These are phyloP conservation scores for Vireo altiloquus DNA, from an alignment of 2,113 vertebrate species.

Conservation along the genomic window DNA sequence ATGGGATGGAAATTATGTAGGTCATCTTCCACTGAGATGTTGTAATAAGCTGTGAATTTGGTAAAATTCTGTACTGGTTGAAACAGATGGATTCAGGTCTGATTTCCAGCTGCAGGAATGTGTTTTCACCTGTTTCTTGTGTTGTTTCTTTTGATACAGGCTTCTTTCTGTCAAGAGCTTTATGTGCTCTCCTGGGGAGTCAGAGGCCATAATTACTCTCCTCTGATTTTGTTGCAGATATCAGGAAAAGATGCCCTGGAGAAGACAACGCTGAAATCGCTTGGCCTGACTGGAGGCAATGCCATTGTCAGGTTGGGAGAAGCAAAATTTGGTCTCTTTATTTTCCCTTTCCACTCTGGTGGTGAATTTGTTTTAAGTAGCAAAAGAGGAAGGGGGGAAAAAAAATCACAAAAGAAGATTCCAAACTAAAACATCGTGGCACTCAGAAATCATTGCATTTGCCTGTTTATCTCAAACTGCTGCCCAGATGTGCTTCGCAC, in stretches of 20 bases:
- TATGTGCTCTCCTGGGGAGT: background rate
- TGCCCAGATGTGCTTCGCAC: slow-evolving; percentile 46
- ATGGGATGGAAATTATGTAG: background rate
- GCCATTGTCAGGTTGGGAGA: slow-evolving; percentile 86
- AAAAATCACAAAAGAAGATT: background rate
- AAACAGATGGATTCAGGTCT: background rate
- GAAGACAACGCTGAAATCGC: slow-evolving; percentile 83
- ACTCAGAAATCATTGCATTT: slow-evolving; percentile 10
- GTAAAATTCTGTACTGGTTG: background rate
- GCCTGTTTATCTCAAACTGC: slow-evolving; percentile 56
- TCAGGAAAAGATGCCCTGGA: slow-evolving; percentile 80
- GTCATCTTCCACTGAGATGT: background rate
- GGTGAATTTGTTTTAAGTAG: slow-evolving; percentile 1
- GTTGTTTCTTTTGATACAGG: background rate
- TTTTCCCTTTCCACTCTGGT: background rate
- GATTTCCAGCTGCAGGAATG: background rate
- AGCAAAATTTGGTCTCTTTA: background rate
- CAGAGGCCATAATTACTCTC: background rate
- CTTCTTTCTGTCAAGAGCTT: background rate
- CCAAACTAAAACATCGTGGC: background rate
- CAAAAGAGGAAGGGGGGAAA: background rate
- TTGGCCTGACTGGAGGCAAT: slow-evolving; percentile 89
- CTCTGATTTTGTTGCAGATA: slow-evolving; percentile 69
- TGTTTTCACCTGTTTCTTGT: background rate
- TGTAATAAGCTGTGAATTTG: background rate